Conservation (phyloP, 2,113 vertebrate genomes). For the Lagopus muta region DNA sequence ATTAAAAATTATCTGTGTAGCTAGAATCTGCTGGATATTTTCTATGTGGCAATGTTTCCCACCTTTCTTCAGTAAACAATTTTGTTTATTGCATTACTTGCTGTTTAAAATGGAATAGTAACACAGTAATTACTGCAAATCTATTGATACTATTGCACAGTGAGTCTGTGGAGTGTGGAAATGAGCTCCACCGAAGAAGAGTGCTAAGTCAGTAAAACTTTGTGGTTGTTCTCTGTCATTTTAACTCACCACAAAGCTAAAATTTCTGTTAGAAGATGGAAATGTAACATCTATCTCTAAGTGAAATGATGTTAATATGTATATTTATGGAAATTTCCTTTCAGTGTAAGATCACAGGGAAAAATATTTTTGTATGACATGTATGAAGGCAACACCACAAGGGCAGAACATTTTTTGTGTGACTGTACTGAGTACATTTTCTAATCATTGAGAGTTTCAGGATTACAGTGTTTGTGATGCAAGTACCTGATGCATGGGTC, state of each 20-base stretch:
- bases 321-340: neutral
- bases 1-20: neutral
- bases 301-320: neutral
- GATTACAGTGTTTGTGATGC: accelerated
- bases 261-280: neutral
- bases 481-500: neutral
- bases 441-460: neutral
- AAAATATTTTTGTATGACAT: neutral
- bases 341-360: neutral
- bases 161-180: neutral
- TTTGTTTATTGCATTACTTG: neutral
- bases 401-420: neutral
- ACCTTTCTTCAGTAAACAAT: neutral
- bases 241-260: neutral
- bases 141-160: neutral
- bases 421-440: neutral
- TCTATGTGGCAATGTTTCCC: neutral
- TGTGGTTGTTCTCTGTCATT: neutral
- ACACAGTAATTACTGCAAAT: conserved; percentile 24
- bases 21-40: neutral
- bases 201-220: neutral
- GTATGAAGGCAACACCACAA: neutral
- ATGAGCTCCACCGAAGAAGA: neutral
- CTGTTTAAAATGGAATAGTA: conserved; percentile 15
- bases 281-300: neutral